These are phyloP conservation scores for Myiothlypis coronata DNA, from an alignment of 2,797 vertebrate genomes.

Conservation along the genomic window DNA sequence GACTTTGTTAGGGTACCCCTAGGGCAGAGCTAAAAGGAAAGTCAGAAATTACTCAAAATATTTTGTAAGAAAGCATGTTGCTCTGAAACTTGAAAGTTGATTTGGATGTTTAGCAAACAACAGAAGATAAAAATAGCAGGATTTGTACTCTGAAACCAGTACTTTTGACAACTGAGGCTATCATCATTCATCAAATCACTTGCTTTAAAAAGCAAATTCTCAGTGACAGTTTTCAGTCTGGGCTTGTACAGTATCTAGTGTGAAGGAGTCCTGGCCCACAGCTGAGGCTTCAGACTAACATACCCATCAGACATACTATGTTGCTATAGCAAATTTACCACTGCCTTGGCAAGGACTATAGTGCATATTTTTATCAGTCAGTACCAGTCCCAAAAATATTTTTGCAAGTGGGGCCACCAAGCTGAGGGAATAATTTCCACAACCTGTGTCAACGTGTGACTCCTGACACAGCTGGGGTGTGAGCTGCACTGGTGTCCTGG, in stretches of 20 bases:
- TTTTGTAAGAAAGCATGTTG: background rate
- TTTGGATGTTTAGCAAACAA: background rate
- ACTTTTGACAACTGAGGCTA: slow-evolving; percentile 17
- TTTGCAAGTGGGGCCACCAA: slow-evolving; percentile 20
- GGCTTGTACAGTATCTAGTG: slow-evolving; percentile 12
- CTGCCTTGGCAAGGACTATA: slow-evolving; percentile 40
- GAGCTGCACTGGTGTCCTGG: rapidly evolving
- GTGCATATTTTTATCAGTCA: slow-evolving; percentile 26
- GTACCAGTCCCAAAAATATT: slow-evolving; percentile 48
- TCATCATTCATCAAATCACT: slow-evolving; percentile 39
- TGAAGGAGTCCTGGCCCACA: slow-evolving; percentile 49
- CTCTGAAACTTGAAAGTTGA: background rate
- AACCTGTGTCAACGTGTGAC: background rate
- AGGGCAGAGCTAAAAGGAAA: background rate
- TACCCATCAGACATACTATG: slow-evolving; percentile 47
- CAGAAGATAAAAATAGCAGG: background rate
- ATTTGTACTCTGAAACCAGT: background rate
- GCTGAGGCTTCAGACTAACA: slow-evolving; percentile 45
- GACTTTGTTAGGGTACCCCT: background rate
- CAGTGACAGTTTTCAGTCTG: slow-evolving; percentile 40
- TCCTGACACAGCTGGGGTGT: background rate
- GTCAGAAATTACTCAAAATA: background rate
- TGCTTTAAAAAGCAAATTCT: background rate
- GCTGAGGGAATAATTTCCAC: slow-evolving; percentile 4
- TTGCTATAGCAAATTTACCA: slow-evolving; percentile 49